Base-by-base conservation (phyloP, 2,888 invertebrate species). In the Mesorhabditis spiculigera region DNA sequence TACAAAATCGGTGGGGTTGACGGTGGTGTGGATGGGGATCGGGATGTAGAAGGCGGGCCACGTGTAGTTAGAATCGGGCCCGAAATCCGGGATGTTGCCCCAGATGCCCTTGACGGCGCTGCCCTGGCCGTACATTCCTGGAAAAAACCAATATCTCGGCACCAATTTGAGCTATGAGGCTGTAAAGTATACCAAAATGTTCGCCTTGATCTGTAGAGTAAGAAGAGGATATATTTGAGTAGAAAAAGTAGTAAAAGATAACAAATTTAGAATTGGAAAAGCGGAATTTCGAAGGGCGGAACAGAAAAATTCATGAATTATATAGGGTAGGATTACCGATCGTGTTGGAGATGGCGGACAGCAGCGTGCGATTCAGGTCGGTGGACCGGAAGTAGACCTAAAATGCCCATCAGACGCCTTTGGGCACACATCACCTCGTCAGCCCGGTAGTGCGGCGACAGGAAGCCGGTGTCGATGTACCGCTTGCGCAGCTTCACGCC, bases 361-460 rank as follows among this genome's bases (percentile, higher is more conserved):
- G 86, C 4, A 94, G 87, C 0, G 94, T 93, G 42, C 94, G 90
- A 87, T 95, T 93, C 6, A 91, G 91, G 87, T 94, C 93, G 0
- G 94, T 93, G 62, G 93, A 92, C 69, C 89, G 88, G 1, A 92
- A 87, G 78, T 89, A 88, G 67, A 92, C 88, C 83, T 91, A 50
- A 42, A 44, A 67, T 65, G 4, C 10, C 4, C 28, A 8, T 4
- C 4, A n/a, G 42, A 43, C 6, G 13, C 16, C 5, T 44, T 65
- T 66, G 4, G 10, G 16, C 16, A 16, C 13, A 13, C 28, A 8
- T 63, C 13, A 65, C 68, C 70, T 74, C 74, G 13, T 72, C 66
- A 16, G 72, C 69, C 5, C 69, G 50, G 62, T 72, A 74, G 4
- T 67, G 63, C 16, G 41, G 8, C 42, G 43, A 66, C 58, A 74